phyloP scores from a whole-genome alignment of 2,888 invertebrate species.

The Meteorus cinctellus region DNA sequence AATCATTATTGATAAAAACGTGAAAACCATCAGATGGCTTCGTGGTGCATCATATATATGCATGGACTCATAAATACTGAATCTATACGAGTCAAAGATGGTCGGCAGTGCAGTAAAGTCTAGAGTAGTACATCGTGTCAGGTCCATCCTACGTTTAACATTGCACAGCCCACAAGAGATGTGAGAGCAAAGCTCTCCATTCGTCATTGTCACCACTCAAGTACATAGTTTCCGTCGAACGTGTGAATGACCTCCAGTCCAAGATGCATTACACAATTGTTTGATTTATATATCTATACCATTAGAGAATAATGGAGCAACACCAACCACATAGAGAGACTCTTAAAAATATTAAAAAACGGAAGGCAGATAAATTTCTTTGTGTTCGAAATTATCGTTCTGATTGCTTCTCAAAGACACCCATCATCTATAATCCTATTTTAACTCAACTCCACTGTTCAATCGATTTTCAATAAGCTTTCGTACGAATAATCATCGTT shows the following conservation, averaged over 20 bases:
- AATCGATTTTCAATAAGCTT: neutral
- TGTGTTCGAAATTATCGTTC: neutral
- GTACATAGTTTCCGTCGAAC: conserved; percentile 9
- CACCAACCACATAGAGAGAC: neutral
- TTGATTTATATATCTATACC: neutral
- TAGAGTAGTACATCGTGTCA: conserved; percentile 7
- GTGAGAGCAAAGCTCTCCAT: conserved; percentile 20
- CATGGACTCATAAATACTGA: neutral
- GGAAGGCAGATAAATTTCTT: neutral
- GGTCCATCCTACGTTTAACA: conserved; percentile 10
- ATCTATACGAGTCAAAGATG: too few relatives aligned
- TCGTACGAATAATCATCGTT: neutral
- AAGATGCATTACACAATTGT: conserved; percentile 10
- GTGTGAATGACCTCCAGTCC: conserved; percentile 3
- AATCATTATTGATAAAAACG: too few relatives aligned
- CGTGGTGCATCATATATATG: too few relatives aligned
- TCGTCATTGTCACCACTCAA: conserved; percentile 25
- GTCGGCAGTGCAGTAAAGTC: neutral
- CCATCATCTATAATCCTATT: neutral
- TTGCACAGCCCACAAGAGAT: neutral
- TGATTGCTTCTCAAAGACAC: neutral
- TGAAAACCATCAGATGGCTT: too few relatives aligned
- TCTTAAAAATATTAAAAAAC: neutral
- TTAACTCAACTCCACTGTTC: neutral
- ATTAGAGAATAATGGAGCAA: neutral